Conservation (phyloP, 2,113 vertebrate species). For the Coracopsis vasa region DNA sequence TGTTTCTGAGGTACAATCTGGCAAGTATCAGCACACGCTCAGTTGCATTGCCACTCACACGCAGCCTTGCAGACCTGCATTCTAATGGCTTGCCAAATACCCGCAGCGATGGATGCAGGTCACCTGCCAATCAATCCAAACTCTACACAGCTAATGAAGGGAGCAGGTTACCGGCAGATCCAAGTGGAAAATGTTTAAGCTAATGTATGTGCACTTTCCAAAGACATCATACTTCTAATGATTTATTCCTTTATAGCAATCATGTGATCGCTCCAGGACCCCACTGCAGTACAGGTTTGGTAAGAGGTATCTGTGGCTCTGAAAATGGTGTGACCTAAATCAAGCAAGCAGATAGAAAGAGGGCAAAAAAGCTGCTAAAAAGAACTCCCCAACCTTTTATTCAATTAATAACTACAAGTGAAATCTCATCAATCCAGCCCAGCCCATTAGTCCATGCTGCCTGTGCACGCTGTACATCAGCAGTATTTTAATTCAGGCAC, state of each 20-base stretch:
- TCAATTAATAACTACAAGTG: neutral
- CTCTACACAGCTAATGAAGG: neutral
- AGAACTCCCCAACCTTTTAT: neutral
- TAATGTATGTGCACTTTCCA: neutral
- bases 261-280: neutral
- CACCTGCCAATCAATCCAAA: neutral
- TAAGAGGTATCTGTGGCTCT: neutral
- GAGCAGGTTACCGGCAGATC: neutral
- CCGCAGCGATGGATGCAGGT: neutral
- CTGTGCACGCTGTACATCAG: neutral
- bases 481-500: neutral
- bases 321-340: neutral
- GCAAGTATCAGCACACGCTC: neutral
- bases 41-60: neutral
- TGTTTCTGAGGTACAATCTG: neutral
- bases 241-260: neutral
- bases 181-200: neutral
- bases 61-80: neutral
- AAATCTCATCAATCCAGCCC: neutral
- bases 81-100: neutral
- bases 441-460: neutral
- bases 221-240: neutral
- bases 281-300: neutral
- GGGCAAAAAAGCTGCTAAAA: neutral
- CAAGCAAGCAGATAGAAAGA: neutral